These are phyloP conservation scores for Xiphorhynchus elegans DNA, from an alignment of 2,113 vertebrate genomes.

Conservation along the genomic window DNA sequence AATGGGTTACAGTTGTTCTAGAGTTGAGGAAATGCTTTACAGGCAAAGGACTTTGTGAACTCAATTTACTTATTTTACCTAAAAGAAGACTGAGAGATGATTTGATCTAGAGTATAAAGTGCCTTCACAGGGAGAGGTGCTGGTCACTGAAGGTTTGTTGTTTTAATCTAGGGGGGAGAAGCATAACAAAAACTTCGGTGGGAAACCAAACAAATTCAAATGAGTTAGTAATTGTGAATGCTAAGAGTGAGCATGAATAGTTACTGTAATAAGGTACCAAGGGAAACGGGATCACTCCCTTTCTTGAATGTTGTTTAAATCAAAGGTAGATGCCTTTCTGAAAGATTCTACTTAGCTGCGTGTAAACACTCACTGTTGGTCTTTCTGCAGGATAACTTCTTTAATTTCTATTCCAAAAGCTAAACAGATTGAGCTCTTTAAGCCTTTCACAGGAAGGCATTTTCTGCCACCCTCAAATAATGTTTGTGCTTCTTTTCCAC, in stretches of 20 bases:
- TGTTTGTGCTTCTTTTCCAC: constrained; percentile 43
- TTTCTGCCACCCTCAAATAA: constrained; percentile 55
- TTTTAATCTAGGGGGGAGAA: not conserved
- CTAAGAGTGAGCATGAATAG: not conserved
- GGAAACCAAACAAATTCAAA: not conserved
- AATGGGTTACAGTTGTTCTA: not conserved
- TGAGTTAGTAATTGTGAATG: not conserved
- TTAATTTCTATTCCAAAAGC: constrained; percentile 8
- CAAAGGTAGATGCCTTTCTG: not conserved
- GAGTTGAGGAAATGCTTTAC: not conserved
- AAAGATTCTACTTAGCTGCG: not conserved
- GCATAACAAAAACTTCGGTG: not conserved
- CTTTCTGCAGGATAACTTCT: not conserved
- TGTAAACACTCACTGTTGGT: not conserved
- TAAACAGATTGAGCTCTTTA: constrained; percentile 34
- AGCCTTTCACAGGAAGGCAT: constrained; percentile 20
- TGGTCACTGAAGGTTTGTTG: not conserved
- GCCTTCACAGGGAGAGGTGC: not conserved
- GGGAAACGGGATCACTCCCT: not conserved
- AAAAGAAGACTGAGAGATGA: not conserved
- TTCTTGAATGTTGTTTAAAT: not conserved
- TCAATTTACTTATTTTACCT: not conserved
- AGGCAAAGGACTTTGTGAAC: not conserved
- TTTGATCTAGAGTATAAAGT: not conserved
- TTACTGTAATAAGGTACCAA: not conserved